Evolutionary conservation across 1,140 invertebrate species (phyloP).

Genomic region (Phymastichus coffea): DNA sequence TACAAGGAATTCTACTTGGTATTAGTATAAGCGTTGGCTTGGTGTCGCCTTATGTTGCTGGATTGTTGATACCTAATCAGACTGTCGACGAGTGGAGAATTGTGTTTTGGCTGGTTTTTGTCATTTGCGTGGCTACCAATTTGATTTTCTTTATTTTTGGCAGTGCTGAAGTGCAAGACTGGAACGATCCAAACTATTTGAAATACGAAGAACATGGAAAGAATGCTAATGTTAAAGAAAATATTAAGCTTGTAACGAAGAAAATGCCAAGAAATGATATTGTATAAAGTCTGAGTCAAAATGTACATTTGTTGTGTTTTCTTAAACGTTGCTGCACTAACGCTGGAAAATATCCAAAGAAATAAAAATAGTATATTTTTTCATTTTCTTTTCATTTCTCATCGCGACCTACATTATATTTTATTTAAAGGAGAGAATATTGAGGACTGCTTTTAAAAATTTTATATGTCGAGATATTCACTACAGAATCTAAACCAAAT

Average conservation of each 20-base stretch:
- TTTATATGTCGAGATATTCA: too few species aligned
- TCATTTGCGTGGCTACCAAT: slow-evolving; percentile 71
- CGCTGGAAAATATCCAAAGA: too few species aligned
- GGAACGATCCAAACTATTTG: slow-evolving; percentile 59
- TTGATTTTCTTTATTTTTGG: slow-evolving; percentile 71
- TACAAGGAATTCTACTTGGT: slow-evolving; percentile 84
- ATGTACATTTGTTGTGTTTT: too few species aligned
- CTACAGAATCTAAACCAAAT: too few species aligned
- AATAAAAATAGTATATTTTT: too few species aligned
- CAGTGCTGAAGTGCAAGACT: slow-evolving; percentile 70
- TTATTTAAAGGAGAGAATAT: too few species aligned
- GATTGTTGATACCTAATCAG: slow-evolving; percentile 71
- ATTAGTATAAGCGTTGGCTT: slow-evolving; percentile 80
- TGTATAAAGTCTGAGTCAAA: too few species aligned
- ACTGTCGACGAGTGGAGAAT: slow-evolving; percentile 73
- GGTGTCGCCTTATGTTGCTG: slow-evolving; percentile 74
- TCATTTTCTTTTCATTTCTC: too few species aligned
- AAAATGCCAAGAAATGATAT: neutral
- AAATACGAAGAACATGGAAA: slow-evolving; percentile 16
- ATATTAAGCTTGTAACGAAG: neutral
- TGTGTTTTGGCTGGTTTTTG: slow-evolving; percentile 81
- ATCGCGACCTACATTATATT: too few species aligned
- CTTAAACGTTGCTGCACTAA: too few species aligned
- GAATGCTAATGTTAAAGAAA: slow-evolving; percentile 6
- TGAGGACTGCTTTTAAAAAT: too few species aligned